phyloP scores from a whole-genome alignment of 2,113 vertebrate genomes.

The Sakesphorus luctuosus region DNA sequence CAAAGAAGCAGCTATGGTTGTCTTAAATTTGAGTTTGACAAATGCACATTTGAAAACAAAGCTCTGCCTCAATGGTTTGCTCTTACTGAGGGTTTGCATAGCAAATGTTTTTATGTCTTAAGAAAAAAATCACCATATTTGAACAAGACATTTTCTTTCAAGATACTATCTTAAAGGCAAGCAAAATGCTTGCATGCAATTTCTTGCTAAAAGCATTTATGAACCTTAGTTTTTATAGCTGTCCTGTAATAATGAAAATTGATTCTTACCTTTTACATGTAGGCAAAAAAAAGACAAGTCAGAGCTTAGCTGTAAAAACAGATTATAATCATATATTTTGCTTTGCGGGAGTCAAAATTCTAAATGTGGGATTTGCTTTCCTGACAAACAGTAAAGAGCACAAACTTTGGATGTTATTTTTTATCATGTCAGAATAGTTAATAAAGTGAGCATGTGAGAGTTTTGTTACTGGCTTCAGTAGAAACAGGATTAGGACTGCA shows the following conservation, averaged over 20 bases:
- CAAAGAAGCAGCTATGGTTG: neutral
- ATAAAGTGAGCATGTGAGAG: neutral
- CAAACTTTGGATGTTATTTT: neutral
- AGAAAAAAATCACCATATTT: neutral
- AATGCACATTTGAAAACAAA: neutral
- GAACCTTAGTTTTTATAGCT: neutral
- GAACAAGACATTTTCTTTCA: neutral
- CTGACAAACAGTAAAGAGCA: neutral
- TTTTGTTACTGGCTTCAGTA: neutral
- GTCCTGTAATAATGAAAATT: neutral
- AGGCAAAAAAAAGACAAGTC: neutral
- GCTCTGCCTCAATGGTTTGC: neutral
- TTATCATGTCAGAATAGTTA: neutral
- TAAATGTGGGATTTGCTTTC: neutral
- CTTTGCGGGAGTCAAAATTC: neutral
- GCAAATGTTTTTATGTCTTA: neutral
- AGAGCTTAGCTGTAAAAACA: neutral
- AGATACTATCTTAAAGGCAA: neutral
- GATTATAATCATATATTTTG: neutral
- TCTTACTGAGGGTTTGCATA: neutral
- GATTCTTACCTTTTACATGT: neutral
- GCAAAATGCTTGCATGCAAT: neutral
- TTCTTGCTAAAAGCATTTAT: neutral
- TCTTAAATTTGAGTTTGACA: neutral
- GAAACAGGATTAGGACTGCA: neutral